These are phyloP conservation scores for Bombus pascuorum DNA, from an alignment of 1,140 invertebrate genomes.

Conservation along the genomic window DNA sequence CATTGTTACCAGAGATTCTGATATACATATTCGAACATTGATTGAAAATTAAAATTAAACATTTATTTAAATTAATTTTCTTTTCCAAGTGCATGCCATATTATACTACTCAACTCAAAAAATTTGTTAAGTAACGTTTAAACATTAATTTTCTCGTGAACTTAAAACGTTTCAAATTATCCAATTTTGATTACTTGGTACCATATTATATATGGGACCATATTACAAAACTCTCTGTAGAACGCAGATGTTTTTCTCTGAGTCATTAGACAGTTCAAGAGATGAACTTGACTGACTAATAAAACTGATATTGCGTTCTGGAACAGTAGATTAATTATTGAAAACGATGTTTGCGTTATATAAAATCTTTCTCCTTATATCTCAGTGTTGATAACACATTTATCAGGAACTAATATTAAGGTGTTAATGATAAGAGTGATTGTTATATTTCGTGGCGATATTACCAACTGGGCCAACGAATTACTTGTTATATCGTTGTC, in stretches of 20 bases:
- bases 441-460: neutral
- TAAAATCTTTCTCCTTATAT: neutral
- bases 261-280: neutral
- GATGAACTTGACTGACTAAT: constrained; percentile 5
- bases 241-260: constrained; percentile 7
- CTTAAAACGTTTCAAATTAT: no score
- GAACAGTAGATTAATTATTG: constrained; percentile 17
- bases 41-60: no score
- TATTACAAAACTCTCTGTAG: neutral
- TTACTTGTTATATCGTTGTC: neutral
- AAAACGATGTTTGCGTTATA: neutral
- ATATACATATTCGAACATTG: no score
- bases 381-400: neutral
- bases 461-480: no score
- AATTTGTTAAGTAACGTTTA: no score
- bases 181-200: no score
- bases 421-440: neutral
- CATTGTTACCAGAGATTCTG: no score
- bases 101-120: no score
- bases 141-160: no score
- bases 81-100: no score
- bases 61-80: no score
- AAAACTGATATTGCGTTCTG: neutral
- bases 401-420: neutral
- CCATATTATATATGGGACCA: no score